Percentiles rank a stretch among this genome's conserved stretches.
phyloP scores from a whole-genome alignment of 1,140 invertebrate species.

The Helicoverpa zea region DNA sequence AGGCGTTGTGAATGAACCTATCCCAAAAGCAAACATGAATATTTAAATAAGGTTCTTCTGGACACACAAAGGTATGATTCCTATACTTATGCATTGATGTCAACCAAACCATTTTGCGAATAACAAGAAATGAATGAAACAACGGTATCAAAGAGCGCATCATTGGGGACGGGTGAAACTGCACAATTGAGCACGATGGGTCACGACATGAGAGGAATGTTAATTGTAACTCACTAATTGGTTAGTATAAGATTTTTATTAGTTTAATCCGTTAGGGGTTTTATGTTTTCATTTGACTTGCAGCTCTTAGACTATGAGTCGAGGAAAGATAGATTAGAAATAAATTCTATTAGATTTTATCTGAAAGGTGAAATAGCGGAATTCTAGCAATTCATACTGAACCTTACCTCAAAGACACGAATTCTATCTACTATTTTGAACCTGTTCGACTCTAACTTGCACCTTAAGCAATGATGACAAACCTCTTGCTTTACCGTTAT shows the following conservation, averaged over 20 bases:
- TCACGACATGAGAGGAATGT: slow-evolving; percentile 1
- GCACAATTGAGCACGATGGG: slow-evolving; percentile 29
- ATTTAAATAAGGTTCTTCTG: neutral
- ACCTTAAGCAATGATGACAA: no score
- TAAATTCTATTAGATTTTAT: no score
- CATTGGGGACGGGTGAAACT: slow-evolving; percentile 5
- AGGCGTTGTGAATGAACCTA: no score
- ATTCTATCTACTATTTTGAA: no score
- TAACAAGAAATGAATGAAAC: slow-evolving; percentile 24
- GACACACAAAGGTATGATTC: neutral
- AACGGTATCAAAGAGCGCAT: slow-evolving; percentile 18
- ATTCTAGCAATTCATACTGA: no score
- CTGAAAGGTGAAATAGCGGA: no score
- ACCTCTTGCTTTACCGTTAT: neutral
- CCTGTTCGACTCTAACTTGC: no score
- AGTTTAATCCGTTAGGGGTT: no score
- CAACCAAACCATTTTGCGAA: neutral
- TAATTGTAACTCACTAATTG: neutral
- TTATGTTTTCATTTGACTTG: no score
- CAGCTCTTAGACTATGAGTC: no score
- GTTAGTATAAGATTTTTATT: neutral
- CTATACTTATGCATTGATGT: neutral
- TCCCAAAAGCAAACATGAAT: neutral
- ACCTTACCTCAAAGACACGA: no score
- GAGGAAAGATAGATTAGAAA: no score